These are phyloP conservation scores for Xyrauchen texanus DNA, from an alignment of 2,113 vertebrate species.

Conservation along the genomic window DNA sequence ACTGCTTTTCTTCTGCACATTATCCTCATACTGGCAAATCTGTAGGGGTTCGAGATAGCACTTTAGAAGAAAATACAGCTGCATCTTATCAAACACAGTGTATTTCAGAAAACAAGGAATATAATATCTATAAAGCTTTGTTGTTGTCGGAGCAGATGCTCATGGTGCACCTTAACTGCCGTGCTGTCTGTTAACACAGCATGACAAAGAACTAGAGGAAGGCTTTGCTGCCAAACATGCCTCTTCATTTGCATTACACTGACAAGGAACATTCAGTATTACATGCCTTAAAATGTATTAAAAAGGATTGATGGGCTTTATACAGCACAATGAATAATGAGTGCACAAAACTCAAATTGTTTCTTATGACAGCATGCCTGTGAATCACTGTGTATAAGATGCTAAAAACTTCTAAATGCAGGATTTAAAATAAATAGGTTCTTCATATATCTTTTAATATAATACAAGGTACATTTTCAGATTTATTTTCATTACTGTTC, in stretches of 20 bases:
- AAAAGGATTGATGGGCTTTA: slow-evolving; percentile 2
- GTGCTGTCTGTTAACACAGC: slow-evolving; percentile 40
- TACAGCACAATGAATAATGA: background rate
- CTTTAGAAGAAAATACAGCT: slow-evolving; percentile 66
- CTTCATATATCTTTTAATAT: no score
- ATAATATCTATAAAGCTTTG: slow-evolving; percentile 57
- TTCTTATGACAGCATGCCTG: background rate
- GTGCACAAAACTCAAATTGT: background rate
- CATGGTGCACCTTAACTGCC: slow-evolving; percentile 21
- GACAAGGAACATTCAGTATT: slow-evolving; percentile 29
- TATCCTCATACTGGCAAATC: slow-evolving; percentile 41
- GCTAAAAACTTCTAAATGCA: background rate
- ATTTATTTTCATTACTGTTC: no score
- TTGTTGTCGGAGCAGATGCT: slow-evolving; percentile 44
- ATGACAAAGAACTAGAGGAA: slow-evolving; percentile 9
- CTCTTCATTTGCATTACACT: slow-evolving; percentile 41
- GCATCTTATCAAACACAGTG: slow-evolving; percentile 61
- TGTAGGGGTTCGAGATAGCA: slow-evolving; percentile 52
- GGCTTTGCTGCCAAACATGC: slow-evolving; percentile 25
- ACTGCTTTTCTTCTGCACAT: slow-evolving; percentile 53
- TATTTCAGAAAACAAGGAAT: slow-evolving; percentile 71
- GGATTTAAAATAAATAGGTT: no score
- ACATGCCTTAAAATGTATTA: background rate
- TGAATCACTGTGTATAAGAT: background rate
- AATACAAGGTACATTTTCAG: no score